Evolutionary conservation across 2,113 vertebrate genomes (phyloP).

Genomic region (Pseudonaja textilis): DNA sequence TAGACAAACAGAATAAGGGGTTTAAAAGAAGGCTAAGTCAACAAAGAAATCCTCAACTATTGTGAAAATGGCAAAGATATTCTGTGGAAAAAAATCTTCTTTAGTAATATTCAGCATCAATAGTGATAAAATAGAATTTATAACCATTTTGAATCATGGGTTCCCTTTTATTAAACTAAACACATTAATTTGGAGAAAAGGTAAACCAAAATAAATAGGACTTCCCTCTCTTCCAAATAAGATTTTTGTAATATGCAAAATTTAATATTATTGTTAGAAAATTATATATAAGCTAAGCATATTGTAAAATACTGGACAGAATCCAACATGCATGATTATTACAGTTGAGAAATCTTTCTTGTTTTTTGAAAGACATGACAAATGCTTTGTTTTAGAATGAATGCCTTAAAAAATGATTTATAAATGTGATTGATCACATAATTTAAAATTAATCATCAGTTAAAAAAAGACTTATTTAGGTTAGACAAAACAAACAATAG

Average conservation of each 20-base stretch:
- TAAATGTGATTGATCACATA: conserved; percentile 36
- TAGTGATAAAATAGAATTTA: not conserved
- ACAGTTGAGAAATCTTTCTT: not conserved
- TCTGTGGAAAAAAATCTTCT: not conserved
- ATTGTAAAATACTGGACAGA: not conserved
- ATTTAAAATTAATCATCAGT: conserved; percentile 27
- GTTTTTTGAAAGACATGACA: conserved; percentile 29
- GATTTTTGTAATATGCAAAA: not conserved
- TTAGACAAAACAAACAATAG: not conserved
- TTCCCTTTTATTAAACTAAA: not conserved
- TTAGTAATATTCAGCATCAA: not conserved
- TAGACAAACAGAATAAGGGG: not conserved
- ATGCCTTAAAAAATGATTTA: conserved; percentile 19
- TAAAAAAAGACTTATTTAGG: not conserved
- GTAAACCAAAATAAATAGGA: fast-evolving
- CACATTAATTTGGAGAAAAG: not conserved
- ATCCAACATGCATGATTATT: not conserved
- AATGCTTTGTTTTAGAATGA: conserved; percentile 28
- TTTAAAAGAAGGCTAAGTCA: not conserved
- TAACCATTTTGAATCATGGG: not conserved
- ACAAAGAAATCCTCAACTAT: not conserved
- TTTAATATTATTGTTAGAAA: not conserved
- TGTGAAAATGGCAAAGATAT: not conserved
- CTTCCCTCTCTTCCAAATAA: not conserved
- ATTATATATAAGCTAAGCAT: not conserved